Conservation (phyloP, 2,888 invertebrate species). For the Nephrotoma guestfalica region DNA sequence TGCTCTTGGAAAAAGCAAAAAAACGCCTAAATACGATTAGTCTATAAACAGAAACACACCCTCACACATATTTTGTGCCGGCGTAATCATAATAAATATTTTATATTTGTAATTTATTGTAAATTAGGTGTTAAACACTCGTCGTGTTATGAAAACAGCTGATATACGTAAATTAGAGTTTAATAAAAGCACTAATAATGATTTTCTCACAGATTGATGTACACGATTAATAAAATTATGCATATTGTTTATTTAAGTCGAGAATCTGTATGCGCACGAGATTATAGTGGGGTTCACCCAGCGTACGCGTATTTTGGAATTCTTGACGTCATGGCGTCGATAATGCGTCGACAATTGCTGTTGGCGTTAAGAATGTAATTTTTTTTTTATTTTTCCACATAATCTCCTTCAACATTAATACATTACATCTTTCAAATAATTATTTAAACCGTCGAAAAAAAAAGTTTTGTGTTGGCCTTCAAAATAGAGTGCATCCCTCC, state of each 20-base stretch:
- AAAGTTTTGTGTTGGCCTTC: too few species aligned
- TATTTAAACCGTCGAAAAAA: too few species aligned
- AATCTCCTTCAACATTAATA: too few species aligned
- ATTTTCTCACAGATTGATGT: neutral
- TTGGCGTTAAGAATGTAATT: too few species aligned
- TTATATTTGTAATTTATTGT: neutral
- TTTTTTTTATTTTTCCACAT: too few species aligned
- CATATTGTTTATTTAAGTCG: neutral
- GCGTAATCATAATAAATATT: neutral
- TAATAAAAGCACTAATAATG: neutral
- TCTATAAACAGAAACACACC: neutral
- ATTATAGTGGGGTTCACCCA: too few species aligned
- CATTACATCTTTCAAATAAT: too few species aligned
- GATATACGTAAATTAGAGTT: neutral
- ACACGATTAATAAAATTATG: neutral
- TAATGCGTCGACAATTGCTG: too few species aligned
- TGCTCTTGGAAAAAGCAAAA: neutral
- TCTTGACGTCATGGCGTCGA: too few species aligned
- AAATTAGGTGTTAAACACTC: neutral
- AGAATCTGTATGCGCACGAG: too few species aligned
- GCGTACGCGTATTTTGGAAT: too few species aligned
- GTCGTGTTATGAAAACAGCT: neutral
- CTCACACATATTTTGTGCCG: neutral
- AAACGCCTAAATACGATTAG: neutral
- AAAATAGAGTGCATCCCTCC: too few species aligned